A percentile compares a stretch with the other conserved stretches of the same genome.
These are phyloP conservation scores for Manis crassicaudata DNA, from an alignment of 2,797 vertebrate species.

Conservation along the genomic window DNA sequence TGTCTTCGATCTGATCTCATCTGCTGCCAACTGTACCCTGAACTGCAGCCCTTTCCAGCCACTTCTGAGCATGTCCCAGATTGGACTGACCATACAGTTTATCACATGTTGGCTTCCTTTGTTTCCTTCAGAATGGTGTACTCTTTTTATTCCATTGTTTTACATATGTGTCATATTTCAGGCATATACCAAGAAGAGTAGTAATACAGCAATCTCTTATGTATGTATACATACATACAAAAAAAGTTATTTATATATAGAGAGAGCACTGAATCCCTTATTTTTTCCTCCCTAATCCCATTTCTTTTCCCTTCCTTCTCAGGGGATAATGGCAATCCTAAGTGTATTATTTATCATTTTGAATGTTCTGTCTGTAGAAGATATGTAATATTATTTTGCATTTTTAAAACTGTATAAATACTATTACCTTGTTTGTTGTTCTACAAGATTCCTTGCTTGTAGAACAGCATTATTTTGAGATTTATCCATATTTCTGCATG, in stretches of 20 bases:
- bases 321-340: background rate
- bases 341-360: conserved; percentile 3
- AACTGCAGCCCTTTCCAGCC: conserved; percentile 2
- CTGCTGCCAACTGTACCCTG: conserved; percentile 31
- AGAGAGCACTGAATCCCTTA: background rate
- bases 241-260: background rate
- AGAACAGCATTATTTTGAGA: background rate
- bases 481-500: background rate
- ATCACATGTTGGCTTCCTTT: conserved; percentile 12
- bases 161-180: background rate
- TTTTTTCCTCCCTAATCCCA: background rate
- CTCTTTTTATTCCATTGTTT: conserved; percentile 51
- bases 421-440: background rate
- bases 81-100: conserved; percentile 19
- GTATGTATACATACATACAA: background rate
- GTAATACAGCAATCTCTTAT: background rate
- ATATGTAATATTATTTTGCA: background rate
- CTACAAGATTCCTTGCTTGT: background rate
- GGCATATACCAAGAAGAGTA: background rate
- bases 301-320: background rate
- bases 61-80: background rate
- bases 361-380: background rate
- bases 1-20: conserved; percentile 43
- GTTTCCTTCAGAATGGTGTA: background rate
- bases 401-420: background rate